Evolutionary conservation across 2,888 invertebrate species (phyloP).

Genomic region (Spodoptera picta): DNA sequence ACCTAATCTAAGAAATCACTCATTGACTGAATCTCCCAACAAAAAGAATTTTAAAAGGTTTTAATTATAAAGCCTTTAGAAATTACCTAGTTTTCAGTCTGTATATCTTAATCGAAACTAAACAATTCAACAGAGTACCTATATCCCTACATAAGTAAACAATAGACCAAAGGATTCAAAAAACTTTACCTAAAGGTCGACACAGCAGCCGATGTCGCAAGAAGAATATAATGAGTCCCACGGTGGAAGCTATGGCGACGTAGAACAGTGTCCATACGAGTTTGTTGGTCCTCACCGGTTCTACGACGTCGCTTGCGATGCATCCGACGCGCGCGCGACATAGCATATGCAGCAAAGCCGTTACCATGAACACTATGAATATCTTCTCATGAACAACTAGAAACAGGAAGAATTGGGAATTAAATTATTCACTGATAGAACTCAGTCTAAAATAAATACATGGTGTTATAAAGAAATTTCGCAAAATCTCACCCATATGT

Average conservation of each 20-base stretch:
- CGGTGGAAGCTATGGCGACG: conserved; percentile 93
- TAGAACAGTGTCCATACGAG: conserved; percentile 90
- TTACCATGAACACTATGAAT: conserved; percentile 96
- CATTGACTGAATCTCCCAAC: too few relatives aligned
- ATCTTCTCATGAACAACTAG: conserved; percentile 96
- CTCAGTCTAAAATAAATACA: too few relatives aligned
- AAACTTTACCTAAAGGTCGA: conserved; percentile 94
- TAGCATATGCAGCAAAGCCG: conserved; percentile 94
- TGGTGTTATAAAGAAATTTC: background rate
- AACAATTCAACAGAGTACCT: background rate
- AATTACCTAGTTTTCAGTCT: too few relatives aligned
- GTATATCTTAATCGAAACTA: conserved; percentile 3
- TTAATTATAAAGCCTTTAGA: too few relatives aligned
- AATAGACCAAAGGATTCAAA: conserved; percentile 4
- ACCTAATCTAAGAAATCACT: background rate
- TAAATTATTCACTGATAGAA: conserved; percentile 30
- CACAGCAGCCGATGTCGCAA: conserved; percentile 96
- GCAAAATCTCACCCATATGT: conserved; percentile 23
- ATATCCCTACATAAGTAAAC: background rate
- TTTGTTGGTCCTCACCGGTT: conserved; percentile 91
- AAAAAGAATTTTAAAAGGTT: too few relatives aligned
- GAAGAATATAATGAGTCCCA: conserved; percentile 96
- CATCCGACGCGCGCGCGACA: conserved; percentile 84
- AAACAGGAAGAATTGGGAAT: conserved; percentile 70
- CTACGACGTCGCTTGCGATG: conserved; percentile 79